Conservation (phyloP, 2,113 vertebrate genomes). For the Microcebus ravelobensis region DNA sequence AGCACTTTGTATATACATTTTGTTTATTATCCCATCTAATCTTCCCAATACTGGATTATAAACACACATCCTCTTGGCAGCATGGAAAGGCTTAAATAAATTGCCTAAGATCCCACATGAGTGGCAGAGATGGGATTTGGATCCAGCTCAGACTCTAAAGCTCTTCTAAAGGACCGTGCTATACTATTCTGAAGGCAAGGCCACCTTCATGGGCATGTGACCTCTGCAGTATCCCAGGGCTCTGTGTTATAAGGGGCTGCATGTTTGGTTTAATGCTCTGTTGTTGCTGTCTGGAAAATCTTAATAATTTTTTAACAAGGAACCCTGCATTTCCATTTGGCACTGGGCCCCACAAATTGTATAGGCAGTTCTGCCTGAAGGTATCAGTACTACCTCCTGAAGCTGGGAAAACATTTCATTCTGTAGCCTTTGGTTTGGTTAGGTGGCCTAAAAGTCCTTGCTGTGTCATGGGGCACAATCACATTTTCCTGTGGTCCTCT, state of each 20-base stretch:
- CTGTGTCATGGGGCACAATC: background rate
- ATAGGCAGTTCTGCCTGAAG: background rate
- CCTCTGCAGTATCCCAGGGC: background rate
- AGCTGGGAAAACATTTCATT: background rate
- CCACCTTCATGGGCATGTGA: background rate
- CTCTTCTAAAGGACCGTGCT: background rate
- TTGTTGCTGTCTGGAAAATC: conserved; percentile 21
- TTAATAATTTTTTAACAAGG: conserved; percentile 7
- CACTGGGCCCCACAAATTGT: background rate
- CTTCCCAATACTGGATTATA: background rate
- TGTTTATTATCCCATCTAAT: background rate
- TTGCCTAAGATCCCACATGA: background rate
- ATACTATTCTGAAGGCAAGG: background rate
- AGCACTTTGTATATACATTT: background rate
- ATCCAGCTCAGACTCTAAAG: background rate
- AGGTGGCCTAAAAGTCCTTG: background rate
- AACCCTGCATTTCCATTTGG: background rate
- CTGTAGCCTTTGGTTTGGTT: background rate
- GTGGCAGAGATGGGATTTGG: background rate
- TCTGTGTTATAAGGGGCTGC: background rate
- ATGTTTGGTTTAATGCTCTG: background rate
- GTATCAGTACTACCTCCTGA: background rate
- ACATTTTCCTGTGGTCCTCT: background rate
- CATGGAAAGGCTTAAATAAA: background rate
- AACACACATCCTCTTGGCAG: background rate